phyloP scores from a whole-genome alignment of 2,113 vertebrate genomes.

The Paradoxurus hermaphroditus region DNA sequence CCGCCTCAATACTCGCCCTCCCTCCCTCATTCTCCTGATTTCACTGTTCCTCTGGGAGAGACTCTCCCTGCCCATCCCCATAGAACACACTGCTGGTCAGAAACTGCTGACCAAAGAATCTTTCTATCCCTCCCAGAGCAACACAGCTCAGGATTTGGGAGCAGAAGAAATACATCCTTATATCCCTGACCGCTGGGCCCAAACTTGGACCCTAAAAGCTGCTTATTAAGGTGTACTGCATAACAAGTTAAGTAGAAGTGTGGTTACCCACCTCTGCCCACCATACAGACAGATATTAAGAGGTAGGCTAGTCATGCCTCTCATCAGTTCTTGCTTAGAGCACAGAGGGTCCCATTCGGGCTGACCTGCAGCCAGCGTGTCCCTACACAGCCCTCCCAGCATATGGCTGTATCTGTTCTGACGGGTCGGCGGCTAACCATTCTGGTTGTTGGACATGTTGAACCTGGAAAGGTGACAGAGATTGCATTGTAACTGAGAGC shows the following conservation, averaged over 20 bases:
- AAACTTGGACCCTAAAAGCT: background rate
- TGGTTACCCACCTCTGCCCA: accelerated
- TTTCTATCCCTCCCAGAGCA: background rate
- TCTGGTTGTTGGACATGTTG: background rate
- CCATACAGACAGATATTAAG: background rate
- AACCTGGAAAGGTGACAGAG: background rate
- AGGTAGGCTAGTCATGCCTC: accelerated
- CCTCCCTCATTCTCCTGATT: background rate
- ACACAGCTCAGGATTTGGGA: background rate
- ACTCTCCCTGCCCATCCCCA: background rate
- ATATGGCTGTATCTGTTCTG: accelerated
- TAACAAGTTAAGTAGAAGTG: background rate
- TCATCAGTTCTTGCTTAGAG: background rate
- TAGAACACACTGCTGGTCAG: background rate
- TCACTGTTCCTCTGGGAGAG: background rate
- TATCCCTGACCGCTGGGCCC: background rate
- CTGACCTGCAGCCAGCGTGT: background rate
- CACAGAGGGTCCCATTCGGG: background rate
- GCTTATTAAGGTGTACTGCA: background rate
- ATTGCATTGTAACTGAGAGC: background rate
- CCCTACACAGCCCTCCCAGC: background rate
- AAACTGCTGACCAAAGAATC: background rate
- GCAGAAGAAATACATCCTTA: background rate
- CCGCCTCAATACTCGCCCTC: background rate
- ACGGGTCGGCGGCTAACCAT: background rate